Evolutionary conservation across 2,888 invertebrate genomes (phyloP).

Genomic region (Pollenia griseotomentosa): DNA sequence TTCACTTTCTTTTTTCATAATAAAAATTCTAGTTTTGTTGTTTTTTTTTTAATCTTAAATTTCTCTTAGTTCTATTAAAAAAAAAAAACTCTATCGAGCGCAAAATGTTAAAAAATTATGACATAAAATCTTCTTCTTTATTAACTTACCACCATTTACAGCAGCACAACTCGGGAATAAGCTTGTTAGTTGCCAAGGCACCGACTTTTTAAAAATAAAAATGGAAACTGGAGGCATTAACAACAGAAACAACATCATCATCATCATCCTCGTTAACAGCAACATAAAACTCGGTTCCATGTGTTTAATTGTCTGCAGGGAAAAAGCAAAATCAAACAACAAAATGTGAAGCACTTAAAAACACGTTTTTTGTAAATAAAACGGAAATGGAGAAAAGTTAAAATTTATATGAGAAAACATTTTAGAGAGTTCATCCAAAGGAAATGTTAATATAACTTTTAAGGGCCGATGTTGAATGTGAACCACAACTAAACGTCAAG

Average conservation of each 20-base stretch:
- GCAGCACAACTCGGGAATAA: background rate
- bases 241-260: constrained; percentile 2
- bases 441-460: background rate
- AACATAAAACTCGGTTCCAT: constrained; percentile 18
- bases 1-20: background rate
- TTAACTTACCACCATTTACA: constrained; percentile 35
- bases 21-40: background rate
- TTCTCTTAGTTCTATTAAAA: too few species aligned
- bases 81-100: background rate
- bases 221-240: constrained; percentile 2
- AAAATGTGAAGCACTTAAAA: constrained; percentile 33
- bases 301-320: constrained; percentile 11
- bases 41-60: too few species aligned
- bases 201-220: background rate
- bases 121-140: background rate
- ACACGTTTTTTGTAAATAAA: background rate
- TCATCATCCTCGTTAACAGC: background rate
- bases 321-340: background rate
- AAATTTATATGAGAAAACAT: background rate
- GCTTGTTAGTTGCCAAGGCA: constrained; percentile 28
- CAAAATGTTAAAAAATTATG: background rate
- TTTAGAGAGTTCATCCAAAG: background rate
- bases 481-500: too few species aligned
- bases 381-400: background rate
- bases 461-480: too few species aligned